Evolutionary conservation across 2,113 vertebrate genomes (phyloP).

Genomic region (Parotia lawesii): DNA sequence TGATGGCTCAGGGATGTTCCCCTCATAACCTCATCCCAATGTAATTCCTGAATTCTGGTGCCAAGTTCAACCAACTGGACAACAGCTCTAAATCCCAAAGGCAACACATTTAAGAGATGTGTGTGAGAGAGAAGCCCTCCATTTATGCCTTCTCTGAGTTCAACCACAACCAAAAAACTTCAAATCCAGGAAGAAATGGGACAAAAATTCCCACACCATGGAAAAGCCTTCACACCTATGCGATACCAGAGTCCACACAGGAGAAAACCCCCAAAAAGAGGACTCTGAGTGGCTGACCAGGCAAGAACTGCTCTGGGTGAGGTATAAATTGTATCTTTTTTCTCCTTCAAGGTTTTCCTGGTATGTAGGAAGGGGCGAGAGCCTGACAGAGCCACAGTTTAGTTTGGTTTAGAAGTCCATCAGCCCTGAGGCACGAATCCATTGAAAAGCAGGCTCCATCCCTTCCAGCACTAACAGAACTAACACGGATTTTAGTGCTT

Average conservation of each 20-base stretch:
- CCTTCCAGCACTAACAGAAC: neutral
- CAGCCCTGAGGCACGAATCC: fast-evolving
- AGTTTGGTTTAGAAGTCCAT: neutral
- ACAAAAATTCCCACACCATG: neutral
- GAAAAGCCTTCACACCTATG: neutral
- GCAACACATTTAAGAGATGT: neutral
- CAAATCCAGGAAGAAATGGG: neutral
- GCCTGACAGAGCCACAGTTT: neutral
- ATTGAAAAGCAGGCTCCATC: neutral
- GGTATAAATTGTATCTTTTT: neutral
- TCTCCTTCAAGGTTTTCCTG: neutral
- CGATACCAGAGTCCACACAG: neutral
- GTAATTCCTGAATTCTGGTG: neutral
- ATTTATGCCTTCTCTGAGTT: neutral
- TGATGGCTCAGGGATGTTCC: neutral
- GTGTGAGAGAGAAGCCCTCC: neutral
- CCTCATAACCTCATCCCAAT: neutral
- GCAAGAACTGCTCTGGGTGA: neutral
- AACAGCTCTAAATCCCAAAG: neutral
- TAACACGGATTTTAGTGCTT: neutral
- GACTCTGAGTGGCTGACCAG: neutral
- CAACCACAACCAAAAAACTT: neutral
- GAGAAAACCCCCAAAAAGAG: neutral
- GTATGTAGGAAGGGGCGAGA: neutral
- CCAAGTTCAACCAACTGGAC: neutral